phyloP scores from a whole-genome alignment of 64 coral and sea anemone genomes.

The Porites australiensis region DNA sequence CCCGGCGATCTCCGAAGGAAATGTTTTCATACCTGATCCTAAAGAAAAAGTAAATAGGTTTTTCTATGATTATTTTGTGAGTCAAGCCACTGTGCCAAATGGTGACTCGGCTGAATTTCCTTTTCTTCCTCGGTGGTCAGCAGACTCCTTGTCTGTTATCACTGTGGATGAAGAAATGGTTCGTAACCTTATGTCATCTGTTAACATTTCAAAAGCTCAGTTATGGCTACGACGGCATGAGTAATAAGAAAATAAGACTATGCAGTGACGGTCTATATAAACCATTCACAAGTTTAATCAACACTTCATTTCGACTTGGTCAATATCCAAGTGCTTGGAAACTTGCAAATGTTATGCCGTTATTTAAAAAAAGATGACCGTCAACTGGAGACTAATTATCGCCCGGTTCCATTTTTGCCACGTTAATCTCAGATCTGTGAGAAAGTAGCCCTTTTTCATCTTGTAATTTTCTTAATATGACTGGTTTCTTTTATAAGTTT shows the following conservation, averaged over 20 bases:
- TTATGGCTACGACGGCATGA: background rate
- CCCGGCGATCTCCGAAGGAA: background rate
- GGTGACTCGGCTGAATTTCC: background rate
- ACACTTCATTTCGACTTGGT: background rate
- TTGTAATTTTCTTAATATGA: background rate
- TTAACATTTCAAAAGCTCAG: background rate
- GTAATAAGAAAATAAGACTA: constrained; percentile 24
- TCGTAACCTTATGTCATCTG: background rate
- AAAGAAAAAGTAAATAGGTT: constrained; percentile 6
- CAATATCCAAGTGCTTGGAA: constrained; percentile 40
- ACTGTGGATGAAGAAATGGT: background rate
- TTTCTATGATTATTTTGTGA: background rate
- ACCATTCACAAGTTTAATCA: no score
- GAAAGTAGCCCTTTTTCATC: constrained; percentile 6
- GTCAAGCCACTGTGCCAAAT: background rate
- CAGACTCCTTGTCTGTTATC: background rate
- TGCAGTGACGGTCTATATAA: background rate
- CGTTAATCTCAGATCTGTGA: background rate
- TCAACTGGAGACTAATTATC: no score
- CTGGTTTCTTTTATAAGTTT: background rate
- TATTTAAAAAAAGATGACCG: no score
- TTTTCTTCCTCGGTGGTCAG: background rate
- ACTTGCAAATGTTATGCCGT: constrained; percentile 53
- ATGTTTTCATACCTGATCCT: background rate
- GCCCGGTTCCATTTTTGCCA: no score